phyloP scores from a whole-genome alignment of 2,113 vertebrate genomes.

The Anolis sagrei region DNA sequence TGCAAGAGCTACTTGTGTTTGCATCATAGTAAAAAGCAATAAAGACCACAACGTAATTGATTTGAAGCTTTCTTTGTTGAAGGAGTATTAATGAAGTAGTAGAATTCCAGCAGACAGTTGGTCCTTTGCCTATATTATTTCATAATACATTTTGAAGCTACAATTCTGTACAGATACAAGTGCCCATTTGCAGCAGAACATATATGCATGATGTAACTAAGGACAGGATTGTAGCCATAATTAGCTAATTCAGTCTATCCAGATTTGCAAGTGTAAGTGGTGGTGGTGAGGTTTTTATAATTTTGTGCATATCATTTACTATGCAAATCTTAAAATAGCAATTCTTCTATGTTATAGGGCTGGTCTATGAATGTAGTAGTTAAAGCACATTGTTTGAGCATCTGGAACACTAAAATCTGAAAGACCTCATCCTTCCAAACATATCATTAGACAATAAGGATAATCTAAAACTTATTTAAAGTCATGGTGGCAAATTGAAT shows the following conservation, averaged over 20 bases:
- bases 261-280: constrained; percentile 75
- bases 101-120: constrained; percentile 71
- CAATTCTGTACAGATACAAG: not conserved
- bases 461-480: constrained; percentile 73
- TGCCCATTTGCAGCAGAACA: not conserved
- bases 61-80: constrained; percentile 70
- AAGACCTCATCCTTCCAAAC: constrained; percentile 76
- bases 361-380: constrained; percentile 76
- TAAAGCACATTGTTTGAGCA: constrained; percentile 79
- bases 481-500: constrained; percentile 68
- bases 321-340: constrained; percentile 81
- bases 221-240: constrained; percentile 38
- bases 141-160: constrained; percentile 73
- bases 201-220: not conserved
- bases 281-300: constrained; percentile 51
- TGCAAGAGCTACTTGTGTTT: constrained; percentile 61
- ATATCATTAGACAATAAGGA: constrained; percentile 84
- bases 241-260: constrained; percentile 75
- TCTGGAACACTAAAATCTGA: constrained; percentile 81
- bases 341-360: constrained; percentile 74
- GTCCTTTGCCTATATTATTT: constrained; percentile 74
- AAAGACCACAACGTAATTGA: constrained; percentile 64
- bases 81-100: constrained; percentile 79
- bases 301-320: constrained; percentile 71
- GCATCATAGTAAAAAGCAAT: constrained; percentile 67